Conservation (phyloP, 2,113 vertebrate genomes). For the Rhombomys opimus region DNA sequence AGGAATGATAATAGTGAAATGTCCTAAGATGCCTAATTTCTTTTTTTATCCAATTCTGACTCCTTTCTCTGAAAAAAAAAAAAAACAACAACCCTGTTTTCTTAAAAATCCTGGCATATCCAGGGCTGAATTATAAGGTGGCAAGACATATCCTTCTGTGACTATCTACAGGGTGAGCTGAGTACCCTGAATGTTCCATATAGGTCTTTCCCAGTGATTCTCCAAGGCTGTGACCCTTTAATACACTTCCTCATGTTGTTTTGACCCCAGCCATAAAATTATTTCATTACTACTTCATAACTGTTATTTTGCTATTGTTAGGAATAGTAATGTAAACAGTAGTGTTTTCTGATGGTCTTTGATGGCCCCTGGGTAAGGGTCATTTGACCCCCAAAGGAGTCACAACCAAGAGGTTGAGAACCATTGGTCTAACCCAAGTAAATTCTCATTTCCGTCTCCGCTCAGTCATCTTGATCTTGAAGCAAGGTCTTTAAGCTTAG, state of each 20-base stretch:
- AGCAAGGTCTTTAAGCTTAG: neutral
- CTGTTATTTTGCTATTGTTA: neutral
- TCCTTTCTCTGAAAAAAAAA: neutral
- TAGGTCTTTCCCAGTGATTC: neutral
- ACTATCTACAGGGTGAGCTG: neutral
- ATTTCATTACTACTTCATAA: neutral
- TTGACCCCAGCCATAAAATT: neutral
- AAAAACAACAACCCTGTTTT: too few species aligned
- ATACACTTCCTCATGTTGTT: neutral
- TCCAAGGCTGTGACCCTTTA: neutral
- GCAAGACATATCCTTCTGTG: neutral
- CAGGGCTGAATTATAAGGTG: neutral
- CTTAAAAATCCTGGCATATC: neutral
- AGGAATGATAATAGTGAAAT: neutral
- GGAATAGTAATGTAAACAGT: neutral
- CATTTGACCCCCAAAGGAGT: too few species aligned
- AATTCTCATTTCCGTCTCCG: neutral
- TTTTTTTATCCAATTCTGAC: neutral
- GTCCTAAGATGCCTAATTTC: neutral
- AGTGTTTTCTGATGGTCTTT: neutral
- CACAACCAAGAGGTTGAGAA: too few species aligned
- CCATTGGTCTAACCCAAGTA: neutral
- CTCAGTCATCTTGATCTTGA: slow-evolving; percentile 4
- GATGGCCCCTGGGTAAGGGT: too few species aligned
- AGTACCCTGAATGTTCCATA: neutral